phyloP scores from a whole-genome alignment of 2,113 vertebrate genomes.

The Myotis yumanensis region DNA sequence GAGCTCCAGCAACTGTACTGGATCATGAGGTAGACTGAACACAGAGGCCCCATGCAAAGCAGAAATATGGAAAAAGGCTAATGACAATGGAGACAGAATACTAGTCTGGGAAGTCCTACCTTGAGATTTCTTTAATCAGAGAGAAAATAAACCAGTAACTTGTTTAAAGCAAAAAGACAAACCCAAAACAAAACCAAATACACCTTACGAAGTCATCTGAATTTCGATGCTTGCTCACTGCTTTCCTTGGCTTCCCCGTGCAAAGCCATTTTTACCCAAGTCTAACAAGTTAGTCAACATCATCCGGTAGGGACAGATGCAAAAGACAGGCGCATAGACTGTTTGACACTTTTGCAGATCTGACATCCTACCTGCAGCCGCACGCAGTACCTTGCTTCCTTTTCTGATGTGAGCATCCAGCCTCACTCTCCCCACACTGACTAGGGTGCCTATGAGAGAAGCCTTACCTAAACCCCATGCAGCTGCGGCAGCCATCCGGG shows the following conservation, averaged over 20 bases:
- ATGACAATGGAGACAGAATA: background rate
- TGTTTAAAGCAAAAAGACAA: background rate
- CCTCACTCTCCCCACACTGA: background rate
- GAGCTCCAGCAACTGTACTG: background rate
- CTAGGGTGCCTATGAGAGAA: background rate
- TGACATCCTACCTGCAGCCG: background rate
- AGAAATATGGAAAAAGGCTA: background rate
- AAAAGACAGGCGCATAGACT: accelerated
- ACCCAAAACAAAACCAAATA: background rate
- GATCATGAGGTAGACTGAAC: background rate
- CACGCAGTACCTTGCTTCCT: background rate
- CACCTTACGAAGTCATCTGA: background rate
- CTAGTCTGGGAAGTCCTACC: background rate
- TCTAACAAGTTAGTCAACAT: background rate
- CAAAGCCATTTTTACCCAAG: background rate
- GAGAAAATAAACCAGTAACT: background rate
- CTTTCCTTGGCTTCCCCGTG: background rate
- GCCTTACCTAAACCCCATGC: slow-evolving; percentile 96
- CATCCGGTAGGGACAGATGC: background rate
- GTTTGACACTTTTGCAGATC: background rate
- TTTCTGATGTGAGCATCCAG: background rate
- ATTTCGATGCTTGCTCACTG: background rate
- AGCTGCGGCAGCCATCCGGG: slow-evolving; percentile 98
- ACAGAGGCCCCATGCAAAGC: background rate
- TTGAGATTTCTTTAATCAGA: background rate